phyloP scores from a whole-genome alignment of 2,797 vertebrate species.

The Scolopax rusticola region DNA sequence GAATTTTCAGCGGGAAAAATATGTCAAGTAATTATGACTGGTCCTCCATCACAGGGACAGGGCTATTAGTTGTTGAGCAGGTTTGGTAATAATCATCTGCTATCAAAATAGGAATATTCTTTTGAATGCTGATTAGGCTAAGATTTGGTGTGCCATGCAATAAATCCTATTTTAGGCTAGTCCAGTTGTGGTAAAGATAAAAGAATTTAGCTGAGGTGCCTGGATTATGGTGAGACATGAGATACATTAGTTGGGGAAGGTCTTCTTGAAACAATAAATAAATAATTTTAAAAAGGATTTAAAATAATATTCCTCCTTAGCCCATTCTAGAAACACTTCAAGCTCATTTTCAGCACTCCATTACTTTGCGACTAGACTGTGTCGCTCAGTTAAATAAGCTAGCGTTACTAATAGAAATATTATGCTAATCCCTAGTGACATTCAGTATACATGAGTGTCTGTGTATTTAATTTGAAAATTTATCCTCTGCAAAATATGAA shows the following conservation, averaged over 20 bases:
- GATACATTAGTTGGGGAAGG: not conserved
- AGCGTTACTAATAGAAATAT: slow-evolving; percentile 22
- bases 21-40: not conserved
- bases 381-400: not conserved
- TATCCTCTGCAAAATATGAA: slow-evolving; percentile 26
- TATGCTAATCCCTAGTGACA: slow-evolving; percentile 42
- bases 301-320: not conserved
- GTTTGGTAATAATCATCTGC: not conserved
- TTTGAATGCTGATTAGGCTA: not conserved
- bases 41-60: not conserved
- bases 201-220: not conserved
- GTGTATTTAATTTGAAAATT: slow-evolving; percentile 33
- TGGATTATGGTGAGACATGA: not conserved
- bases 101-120: not conserved
- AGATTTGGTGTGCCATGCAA: not conserved
- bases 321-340: not conserved
- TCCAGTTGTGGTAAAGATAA: not conserved
- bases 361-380: not conserved
- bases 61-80: not conserved
- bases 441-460: slow-evolving; percentile 17
- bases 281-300: not conserved
- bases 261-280: not conserved
- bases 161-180: not conserved
- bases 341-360: not conserved
- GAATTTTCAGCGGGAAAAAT: not conserved